Base-by-base conservation (phyloP, 2,888 invertebrate species). In the Lissocephala sabroskyi region DNA sequence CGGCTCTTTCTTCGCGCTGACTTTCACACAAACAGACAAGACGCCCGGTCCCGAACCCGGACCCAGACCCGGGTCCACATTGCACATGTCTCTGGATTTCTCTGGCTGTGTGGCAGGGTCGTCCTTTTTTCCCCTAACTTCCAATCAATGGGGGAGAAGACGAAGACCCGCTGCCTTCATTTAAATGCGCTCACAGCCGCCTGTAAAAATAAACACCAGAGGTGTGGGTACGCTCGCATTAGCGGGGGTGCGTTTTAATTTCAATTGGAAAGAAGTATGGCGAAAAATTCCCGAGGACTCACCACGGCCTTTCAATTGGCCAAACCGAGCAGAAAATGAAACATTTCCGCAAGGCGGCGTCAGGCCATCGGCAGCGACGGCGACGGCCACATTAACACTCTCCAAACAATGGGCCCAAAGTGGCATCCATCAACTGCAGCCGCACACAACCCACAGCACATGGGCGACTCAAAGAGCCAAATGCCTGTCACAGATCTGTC, bases 401-500 rank as follows among this genome's bases (percentile, higher is more conserved):
- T 53, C 53, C 75, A 70, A 77, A 74, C 78, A 78, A 78, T 73
- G 56, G 58, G 16, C n/a, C 55, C 60, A 62, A 64, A 71, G 58
- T 71, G 75, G 75, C 67, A 75, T 76, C 74, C 68, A 73, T 70
- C 74, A 76, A 64, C 65, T 57, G 49, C 62, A 59, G 18, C 62
- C 54, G 51, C 54, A 56, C 56, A 56, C 58, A 32, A 37, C 18
- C 5, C 36, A 16, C 13, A 35, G 17, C 35, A 35, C 14, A 46
- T 37, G 43, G 10, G 23, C n/a, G n/a, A n/a, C n/a, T n/a, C n/a
- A n/a, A n/a, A n/a, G n/a, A 41, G 36, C 60, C 67, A 56, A 49
- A 45, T 42, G 62, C 42, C 78, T 78, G 73, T 73, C 73, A 73
- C 59, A 59, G 73, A 73, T 73, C 76, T 76, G 79, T 73, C 73